Evolutionary conservation across 2,797 vertebrate genomes (phyloP), one percentile per base, ranked within the genome.

Genomic region (Tolypeutes matacus): DNA sequence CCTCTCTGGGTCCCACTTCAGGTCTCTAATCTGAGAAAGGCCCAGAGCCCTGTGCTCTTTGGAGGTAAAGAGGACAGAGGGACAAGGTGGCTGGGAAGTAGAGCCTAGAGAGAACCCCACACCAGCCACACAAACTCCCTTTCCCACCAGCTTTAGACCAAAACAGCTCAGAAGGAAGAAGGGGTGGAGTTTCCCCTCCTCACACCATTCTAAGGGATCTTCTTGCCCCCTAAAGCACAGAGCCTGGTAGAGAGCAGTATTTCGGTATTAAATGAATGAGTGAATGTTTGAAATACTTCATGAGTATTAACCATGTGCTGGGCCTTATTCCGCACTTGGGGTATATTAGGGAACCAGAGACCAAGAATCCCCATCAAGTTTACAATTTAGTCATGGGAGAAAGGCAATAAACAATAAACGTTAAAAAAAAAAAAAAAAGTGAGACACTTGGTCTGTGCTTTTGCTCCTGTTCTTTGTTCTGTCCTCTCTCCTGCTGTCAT

Each of bases 151-250:
- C 10, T 2, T 75, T 49, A 29, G 60, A 42, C n/a, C 21, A 21
- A 8, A 42, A 62, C n/a, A 51, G 39, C 72, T 65, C 31, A 11
- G 3, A 3, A 27, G 42, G 73, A 36, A n/a, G 58, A 7, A 14
- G 14, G 53, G 34, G 2, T 0, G 0, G 3, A 8, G 4, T 17
- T 46, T 75, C 34, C 5, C 0, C 21, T n/a, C 4, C 15, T 42
- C 42, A 27, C 9, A 0, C 46, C 12, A 0, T 29, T 0, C 4
- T 8, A 1, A n/a, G 56, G 77, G 42, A 13, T n/a, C 53, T 21
- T 60, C 78, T 25, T 29, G 49, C 51, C 51, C 36, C 3, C 10
- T 17, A n/a, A 29, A 34, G 34, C 5, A 17, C 58, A n/a, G n/a
- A 29, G 72, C 0, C 23, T n/a, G 20, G 58, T 12, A 46, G 17